phyloP scores from a whole-genome alignment of 2,113 vertebrate genomes.

The Bos javanicus region DNA sequence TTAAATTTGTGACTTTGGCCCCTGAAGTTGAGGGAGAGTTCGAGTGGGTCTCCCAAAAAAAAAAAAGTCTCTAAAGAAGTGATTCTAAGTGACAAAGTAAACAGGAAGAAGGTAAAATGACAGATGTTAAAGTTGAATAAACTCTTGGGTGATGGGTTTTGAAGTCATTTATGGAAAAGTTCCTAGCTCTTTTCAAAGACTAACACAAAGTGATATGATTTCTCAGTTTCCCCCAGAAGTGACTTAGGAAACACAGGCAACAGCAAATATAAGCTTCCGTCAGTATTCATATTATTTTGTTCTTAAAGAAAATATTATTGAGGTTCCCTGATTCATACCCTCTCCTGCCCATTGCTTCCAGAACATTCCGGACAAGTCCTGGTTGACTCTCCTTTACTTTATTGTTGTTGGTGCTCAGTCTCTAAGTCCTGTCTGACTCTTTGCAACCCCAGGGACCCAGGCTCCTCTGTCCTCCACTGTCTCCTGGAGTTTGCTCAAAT shows the following conservation, averaged over 20 bases:
- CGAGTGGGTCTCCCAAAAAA: not conserved
- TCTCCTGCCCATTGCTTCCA: not conserved
- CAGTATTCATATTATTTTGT: not conserved
- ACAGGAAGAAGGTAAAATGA: slow-evolving; percentile 56
- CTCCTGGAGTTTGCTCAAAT: not conserved
- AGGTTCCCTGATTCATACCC: not conserved
- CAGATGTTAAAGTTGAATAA: not conserved
- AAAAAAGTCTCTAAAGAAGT: not conserved
- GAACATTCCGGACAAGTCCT: slow-evolving; percentile 6
- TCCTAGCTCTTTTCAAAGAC: slow-evolving; percentile 5
- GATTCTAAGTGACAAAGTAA: not conserved
- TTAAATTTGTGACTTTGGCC: too few relatives aligned
- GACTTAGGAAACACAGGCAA: not conserved
- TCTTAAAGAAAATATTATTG: not conserved
- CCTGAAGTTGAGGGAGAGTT: too few relatives aligned
- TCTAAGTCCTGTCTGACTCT: not conserved
- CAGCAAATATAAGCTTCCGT: not conserved
- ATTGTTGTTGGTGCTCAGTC: not conserved
- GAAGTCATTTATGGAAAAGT: not conserved
- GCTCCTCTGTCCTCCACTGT: not conserved
- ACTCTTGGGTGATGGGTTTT: not conserved
- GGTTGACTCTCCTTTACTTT: not conserved
- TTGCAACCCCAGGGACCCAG: not conserved
- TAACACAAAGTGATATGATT: not conserved
- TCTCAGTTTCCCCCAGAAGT: not conserved